Percentiles rank a stretch among this genome's conserved stretches.
Evolutionary conservation across 2,797 vertebrate species (phyloP).

Genomic region (Catamblyrhynchus diadema): DNA sequence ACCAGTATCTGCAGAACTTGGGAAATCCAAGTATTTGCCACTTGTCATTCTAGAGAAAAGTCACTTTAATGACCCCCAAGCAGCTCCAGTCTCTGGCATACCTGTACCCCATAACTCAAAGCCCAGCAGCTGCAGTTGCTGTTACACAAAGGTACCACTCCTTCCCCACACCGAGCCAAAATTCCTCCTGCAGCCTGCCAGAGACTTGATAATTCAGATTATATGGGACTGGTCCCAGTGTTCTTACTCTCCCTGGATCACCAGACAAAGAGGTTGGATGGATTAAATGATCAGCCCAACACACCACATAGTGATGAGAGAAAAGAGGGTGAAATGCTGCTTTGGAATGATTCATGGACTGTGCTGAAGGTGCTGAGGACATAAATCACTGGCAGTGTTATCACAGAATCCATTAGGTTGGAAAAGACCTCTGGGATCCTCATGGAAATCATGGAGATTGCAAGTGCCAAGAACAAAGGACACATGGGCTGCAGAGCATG

Average conservation of each 20-base stretch:
- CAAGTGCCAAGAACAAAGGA: not conserved
- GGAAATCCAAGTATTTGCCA: not conserved
- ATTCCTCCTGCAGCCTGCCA: not conserved
- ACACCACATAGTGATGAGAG: not conserved
- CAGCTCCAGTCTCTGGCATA: not conserved
- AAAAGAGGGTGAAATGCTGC: not conserved
- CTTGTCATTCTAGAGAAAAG: not conserved
- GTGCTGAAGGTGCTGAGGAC: not conserved
- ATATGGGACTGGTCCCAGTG: not conserved
- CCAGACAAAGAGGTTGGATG: not conserved
- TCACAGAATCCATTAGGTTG: not conserved
- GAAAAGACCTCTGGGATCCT: not conserved
- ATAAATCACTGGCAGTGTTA: not conserved
- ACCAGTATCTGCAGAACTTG: not conserved
- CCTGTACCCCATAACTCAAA: not conserved
- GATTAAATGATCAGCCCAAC: not conserved
- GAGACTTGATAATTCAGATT: not conserved
- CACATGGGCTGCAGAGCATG: not conserved
- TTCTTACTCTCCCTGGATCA: not conserved
- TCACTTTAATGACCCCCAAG: not conserved
- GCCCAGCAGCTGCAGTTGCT: not conserved
- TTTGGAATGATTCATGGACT: not conserved
- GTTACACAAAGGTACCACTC: not conserved
- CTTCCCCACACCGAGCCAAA: not conserved
- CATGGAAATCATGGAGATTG: not conserved